Evolutionary conservation across 1,140 invertebrate species (phyloP).

Genomic region (Drosophila suzukii): DNA sequence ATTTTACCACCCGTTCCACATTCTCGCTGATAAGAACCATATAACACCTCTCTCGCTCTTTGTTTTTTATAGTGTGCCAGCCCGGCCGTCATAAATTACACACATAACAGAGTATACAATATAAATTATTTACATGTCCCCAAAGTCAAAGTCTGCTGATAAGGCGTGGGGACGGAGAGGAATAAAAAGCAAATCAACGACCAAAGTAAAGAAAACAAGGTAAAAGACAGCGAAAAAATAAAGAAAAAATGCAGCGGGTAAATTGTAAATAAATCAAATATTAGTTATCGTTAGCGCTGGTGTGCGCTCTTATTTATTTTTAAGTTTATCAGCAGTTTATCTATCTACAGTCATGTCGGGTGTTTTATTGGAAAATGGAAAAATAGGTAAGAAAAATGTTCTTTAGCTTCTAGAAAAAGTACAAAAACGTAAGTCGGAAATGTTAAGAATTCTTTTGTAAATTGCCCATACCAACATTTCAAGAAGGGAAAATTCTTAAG

Average conservation of each 20-base stretch:
- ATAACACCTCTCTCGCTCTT: slow-evolving; percentile 58
- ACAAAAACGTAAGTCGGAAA: too few relatives aligned
- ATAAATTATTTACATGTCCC: slow-evolving; percentile 83
- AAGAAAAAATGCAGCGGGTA: slow-evolving; percentile 50
- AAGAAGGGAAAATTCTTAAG: background rate
- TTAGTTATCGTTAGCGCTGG: slow-evolving; percentile 42
- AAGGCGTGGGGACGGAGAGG: slow-evolving; percentile 28
- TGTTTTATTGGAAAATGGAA: slow-evolving; percentile 19
- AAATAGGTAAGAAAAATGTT: background rate
- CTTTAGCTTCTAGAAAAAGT: background rate
- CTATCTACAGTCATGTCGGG: slow-evolving; percentile 16
- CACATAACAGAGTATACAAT: slow-evolving; percentile 77
- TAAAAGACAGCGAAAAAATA: slow-evolving; percentile 36
- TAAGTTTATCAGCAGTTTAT: slow-evolving; percentile 30
- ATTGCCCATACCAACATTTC: too few relatives aligned
- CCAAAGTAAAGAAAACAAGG: slow-evolving; percentile 35
- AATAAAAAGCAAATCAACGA: slow-evolving; percentile 34
- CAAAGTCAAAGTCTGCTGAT: slow-evolving; percentile 81
- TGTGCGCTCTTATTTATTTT: slow-evolving; percentile 28
- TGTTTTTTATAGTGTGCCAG: slow-evolving; percentile 47
- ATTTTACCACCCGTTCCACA: slow-evolving; percentile 32
- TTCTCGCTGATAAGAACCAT: slow-evolving; percentile 47
- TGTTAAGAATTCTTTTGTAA: too few relatives aligned
- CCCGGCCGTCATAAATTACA: slow-evolving; percentile 68
- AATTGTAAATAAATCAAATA: slow-evolving; percentile 77